Conservation (phyloP, 1,140 invertebrate genomes). For the Euwallacea fornicatus region DNA sequence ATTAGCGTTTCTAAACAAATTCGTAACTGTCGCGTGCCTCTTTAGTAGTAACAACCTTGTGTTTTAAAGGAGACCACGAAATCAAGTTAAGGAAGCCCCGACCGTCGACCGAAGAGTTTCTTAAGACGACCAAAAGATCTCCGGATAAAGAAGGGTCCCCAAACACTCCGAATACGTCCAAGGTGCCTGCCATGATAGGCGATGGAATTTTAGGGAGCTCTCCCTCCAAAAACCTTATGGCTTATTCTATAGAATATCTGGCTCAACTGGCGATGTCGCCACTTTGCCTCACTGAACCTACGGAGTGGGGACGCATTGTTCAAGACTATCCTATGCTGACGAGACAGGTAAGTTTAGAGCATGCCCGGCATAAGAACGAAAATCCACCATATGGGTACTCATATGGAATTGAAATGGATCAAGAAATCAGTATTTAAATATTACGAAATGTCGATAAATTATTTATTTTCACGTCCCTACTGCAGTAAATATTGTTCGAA, state of each 20-base stretch:
- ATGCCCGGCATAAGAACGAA: background rate
- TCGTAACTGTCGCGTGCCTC: too few species aligned
- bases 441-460: too few species aligned
- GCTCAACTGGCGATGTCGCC: conserved; percentile 59
- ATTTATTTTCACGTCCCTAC: too few species aligned
- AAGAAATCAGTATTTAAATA: too few species aligned
- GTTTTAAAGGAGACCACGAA: conserved; percentile 33
- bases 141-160: conserved; percentile 26
- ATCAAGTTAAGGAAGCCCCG: conserved; percentile 47
- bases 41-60: conserved; percentile 2
- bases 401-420: too few species aligned
- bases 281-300: conserved; percentile 57
- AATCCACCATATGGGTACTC: background rate
- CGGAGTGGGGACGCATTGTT: conserved; percentile 59
- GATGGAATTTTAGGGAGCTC: background rate
- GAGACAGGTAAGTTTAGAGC: conserved; percentile 54
- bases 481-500: too few species aligned
- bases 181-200: background rate
- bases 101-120: conserved; percentile 47
- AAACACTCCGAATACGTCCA: conserved; percentile 13
- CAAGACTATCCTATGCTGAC: conserved; percentile 58
- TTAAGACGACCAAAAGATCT: conserved; percentile 42
- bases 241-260: conserved; percentile 59
- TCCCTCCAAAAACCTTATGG: conserved; percentile 21
- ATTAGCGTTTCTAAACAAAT: too few species aligned